These are phyloP conservation scores for Lepus americanus DNA, from an alignment of 2,113 vertebrate species.

Conservation along the genomic window DNA sequence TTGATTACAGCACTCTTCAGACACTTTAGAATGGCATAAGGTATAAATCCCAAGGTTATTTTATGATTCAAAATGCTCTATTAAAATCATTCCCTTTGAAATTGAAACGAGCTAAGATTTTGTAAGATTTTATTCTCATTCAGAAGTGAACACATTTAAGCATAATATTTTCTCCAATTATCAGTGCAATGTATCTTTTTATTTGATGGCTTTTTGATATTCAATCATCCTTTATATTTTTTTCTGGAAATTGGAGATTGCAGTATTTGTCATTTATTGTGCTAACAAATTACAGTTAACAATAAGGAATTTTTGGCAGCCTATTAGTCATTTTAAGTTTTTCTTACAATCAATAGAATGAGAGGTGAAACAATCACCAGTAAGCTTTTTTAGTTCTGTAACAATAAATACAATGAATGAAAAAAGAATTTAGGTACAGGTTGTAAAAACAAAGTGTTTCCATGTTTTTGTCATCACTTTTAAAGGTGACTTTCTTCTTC, in stretches of 20 bases:
- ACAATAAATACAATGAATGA: constrained; percentile 59
- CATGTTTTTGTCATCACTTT: constrained; percentile 14
- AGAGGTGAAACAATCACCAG: constrained; percentile 54
- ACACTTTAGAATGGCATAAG: constrained; percentile 24
- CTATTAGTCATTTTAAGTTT: constrained; percentile 70
- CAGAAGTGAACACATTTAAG: constrained; percentile 63
- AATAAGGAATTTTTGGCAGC: constrained; percentile 63
- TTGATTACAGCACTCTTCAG: constrained; percentile 22
- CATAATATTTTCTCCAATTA: constrained; percentile 59
- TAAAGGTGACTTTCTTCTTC: constrained; percentile 33
- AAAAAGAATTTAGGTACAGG: constrained; percentile 47
- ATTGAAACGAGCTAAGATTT: neutral
- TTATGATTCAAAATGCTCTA: constrained; percentile 16
- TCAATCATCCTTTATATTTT: constrained; percentile 70
- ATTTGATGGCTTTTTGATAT: constrained; percentile 65
- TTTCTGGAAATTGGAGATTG: constrained; percentile 48
- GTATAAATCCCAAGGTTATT: constrained; percentile 58
- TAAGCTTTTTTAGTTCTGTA: constrained; percentile 59
- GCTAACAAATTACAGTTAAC: constrained; percentile 73
- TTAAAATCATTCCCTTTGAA: constrained; percentile 72
- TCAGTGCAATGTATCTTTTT: constrained; percentile 57
- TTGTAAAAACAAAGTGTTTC: neutral
- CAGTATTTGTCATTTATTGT: constrained; percentile 76
- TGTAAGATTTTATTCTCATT: constrained; percentile 50
- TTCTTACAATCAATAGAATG: constrained; percentile 63